These are phyloP conservation scores for Diarsia rubi DNA, from an alignment of 2,888 invertebrate species.

Conservation along the genomic window DNA sequence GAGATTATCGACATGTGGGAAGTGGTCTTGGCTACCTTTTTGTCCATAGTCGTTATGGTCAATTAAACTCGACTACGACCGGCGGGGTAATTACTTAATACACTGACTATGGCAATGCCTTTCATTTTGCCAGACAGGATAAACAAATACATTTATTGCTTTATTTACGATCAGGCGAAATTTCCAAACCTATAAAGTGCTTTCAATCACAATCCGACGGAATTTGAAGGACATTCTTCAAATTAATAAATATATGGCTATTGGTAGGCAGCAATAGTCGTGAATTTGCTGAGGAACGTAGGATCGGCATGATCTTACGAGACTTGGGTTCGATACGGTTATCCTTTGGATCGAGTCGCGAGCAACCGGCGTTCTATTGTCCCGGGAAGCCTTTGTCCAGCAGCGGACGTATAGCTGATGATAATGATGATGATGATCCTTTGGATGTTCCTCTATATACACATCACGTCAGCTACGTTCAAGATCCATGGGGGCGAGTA, in stretches of 20 bases:
- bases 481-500: not conserved
- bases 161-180: not conserved
- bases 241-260: not conserved
- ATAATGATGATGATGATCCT: too few relatives aligned
- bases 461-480: not conserved
- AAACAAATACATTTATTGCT: not conserved
- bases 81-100: not conserved
- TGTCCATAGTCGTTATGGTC: constrained; percentile 3
- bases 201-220: not conserved
- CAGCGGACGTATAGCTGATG: too few relatives aligned
- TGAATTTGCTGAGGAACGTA: not conserved
- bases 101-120: not conserved
- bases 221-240: not conserved
- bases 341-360: too few relatives aligned
- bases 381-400: too few relatives aligned
- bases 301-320: not conserved
- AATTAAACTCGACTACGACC: not conserved
- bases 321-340: not conserved
- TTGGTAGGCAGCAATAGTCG: not conserved
- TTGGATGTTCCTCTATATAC: too few relatives aligned
- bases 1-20: constrained; percentile 47
- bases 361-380: too few relatives aligned
- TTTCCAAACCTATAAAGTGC: not conserved
- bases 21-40: constrained; percentile 20
- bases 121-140: not conserved